These are phyloP conservation scores for Rhizoglyphus robini DNA, from an alignment of 1,140 invertebrate genomes.

Conservation along the genomic window DNA sequence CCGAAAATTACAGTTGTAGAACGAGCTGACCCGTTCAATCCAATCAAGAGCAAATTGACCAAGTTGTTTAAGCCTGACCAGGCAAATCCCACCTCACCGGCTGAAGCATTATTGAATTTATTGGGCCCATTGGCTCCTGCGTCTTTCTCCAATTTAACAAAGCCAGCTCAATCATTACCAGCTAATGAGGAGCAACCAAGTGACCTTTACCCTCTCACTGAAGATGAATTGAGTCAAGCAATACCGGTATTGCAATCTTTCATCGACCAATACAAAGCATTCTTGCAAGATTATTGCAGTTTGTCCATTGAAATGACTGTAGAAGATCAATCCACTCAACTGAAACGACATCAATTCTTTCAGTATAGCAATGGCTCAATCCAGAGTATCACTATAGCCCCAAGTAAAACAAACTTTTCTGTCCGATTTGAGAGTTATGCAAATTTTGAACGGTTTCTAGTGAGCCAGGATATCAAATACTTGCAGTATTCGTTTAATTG, in stretches of 20 bases:
- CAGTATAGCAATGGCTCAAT: not conserved
- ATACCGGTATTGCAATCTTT: not conserved
- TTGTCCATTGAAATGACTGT: not conserved
- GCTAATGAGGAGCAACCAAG: not conserved
- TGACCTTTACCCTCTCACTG: not conserved
- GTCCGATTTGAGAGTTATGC: not conserved
- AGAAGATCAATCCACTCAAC: not conserved
- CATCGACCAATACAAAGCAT: slow-evolving; percentile 10
- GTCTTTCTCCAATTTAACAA: not conserved
- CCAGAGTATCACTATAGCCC: not conserved
- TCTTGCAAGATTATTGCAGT: not conserved
- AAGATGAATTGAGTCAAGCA: not conserved
- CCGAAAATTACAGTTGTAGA: slow-evolving; percentile 16
- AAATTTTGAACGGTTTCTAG: not conserved
- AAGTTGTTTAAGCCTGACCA: slow-evolving; percentile 1
- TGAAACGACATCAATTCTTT: not conserved
- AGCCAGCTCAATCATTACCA: not conserved
- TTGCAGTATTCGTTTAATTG: not conserved
- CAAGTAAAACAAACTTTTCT: not conserved
- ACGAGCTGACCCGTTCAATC: slow-evolving; percentile 21
- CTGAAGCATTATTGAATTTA: not conserved
- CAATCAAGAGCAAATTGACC: slow-evolving; percentile 14
- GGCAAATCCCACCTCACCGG: not conserved
- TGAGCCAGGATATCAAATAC: not conserved
- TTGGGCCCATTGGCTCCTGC: not conserved